Percentiles rank a stretch among this genome's conserved stretches.
These are phyloP conservation scores for Gallinago undulata DNA, from an alignment of 2,113 vertebrate species.

Conservation along the genomic window DNA sequence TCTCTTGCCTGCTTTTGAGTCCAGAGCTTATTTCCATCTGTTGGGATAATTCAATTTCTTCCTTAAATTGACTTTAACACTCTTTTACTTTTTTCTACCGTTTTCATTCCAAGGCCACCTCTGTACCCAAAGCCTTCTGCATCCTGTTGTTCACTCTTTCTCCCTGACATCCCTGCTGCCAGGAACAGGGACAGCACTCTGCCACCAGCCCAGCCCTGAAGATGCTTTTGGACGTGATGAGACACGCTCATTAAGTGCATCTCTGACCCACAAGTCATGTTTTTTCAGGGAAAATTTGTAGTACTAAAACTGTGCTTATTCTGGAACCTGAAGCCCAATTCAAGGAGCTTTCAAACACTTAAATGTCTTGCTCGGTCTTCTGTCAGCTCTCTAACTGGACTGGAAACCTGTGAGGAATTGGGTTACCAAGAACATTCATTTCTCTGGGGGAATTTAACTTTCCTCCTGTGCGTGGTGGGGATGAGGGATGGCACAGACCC, in stretches of 20 bases:
- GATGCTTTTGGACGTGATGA: not conserved
- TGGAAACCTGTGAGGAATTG: not conserved
- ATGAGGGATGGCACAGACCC: not conserved
- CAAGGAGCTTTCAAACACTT: not conserved
- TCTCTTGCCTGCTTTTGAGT: not conserved
- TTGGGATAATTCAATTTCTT: not conserved
- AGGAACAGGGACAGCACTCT: not conserved
- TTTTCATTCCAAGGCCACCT: not conserved
- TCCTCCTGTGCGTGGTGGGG: rapidly evolving
- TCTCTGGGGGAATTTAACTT: not conserved
- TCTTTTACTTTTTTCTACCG: not conserved
- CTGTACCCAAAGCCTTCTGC: not conserved
- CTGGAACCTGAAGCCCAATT: not conserved
- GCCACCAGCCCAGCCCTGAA: not conserved
- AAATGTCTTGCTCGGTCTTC: not conserved
- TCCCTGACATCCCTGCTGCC: not conserved
- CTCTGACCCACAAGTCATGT: not conserved
- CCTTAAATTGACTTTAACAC: not conserved
- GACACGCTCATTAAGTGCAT: not conserved
- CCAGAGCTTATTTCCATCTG: not conserved
- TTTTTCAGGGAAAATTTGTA: not conserved
- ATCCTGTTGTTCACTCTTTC: not conserved
- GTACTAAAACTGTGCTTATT: not conserved
- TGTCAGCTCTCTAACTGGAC: not conserved
- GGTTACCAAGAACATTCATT: not conserved